A percentile compares a stretch with the other conserved stretches of the same genome.
Conservation (phyloP, 1,140 invertebrate species). For the Triops longicaudatus region DNA sequence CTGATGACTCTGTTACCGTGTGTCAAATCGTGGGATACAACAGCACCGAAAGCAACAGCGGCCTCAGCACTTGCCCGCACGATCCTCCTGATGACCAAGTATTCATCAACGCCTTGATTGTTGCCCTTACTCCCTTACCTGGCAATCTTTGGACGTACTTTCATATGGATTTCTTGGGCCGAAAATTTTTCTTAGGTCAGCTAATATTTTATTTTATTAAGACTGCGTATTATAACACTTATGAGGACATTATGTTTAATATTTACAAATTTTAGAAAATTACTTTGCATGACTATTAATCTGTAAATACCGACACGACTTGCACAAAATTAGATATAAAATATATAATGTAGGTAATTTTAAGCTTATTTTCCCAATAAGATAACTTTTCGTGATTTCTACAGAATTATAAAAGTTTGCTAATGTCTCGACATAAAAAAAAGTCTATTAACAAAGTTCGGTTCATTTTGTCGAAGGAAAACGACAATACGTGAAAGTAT, state of each 20-base stretch:
- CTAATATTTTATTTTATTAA: neutral
- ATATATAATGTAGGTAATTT: too few relatives aligned
- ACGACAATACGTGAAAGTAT: too few relatives aligned
- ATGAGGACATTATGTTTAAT: neutral
- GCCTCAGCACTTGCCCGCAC: neutral
- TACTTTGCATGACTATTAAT: too few relatives aligned
- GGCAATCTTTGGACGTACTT: neutral
- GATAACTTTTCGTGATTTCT: too few relatives aligned
- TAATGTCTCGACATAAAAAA: too few relatives aligned
- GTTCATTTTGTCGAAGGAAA: too few relatives aligned
- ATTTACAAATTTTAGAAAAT: too few relatives aligned
- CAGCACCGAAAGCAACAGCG: neutral
- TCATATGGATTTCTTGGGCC: constrained; percentile 5
- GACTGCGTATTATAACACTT: neutral
- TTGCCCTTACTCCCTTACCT: neutral
- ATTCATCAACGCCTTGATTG: neutral
- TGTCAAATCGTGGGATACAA: neutral
- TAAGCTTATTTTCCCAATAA: too few relatives aligned
- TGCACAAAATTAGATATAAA: too few relatives aligned
- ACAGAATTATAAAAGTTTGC: too few relatives aligned
- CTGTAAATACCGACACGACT: too few relatives aligned
- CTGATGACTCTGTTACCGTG: neutral
- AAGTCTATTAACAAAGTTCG: too few relatives aligned
- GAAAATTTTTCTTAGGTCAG: neutral
- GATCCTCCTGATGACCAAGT: neutral